Evolutionary conservation across 2,888 invertebrate genomes (phyloP).

Genomic region (Ariolimax columbianus): DNA sequence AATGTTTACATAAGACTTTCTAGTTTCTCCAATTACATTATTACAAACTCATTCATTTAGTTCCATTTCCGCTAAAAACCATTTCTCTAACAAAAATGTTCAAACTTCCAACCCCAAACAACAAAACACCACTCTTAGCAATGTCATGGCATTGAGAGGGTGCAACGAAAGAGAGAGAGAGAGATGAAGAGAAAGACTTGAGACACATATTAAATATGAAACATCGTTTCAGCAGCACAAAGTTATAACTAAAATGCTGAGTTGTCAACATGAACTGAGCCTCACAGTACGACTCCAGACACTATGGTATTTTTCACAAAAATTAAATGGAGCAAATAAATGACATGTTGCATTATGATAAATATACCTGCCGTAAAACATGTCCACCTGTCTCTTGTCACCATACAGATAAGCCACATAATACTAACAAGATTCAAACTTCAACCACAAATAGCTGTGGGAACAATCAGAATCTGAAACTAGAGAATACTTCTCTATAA

Average conservation of each 20-base stretch:
- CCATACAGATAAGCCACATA: background rate
- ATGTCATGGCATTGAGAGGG: too few relatives aligned
- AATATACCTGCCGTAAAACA: background rate
- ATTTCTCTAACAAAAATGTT: too few relatives aligned
- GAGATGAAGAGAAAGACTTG: background rate
- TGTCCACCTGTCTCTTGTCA: background rate
- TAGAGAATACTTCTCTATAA: background rate
- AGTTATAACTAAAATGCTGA: conserved; percentile 10
- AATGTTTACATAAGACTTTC: too few relatives aligned
- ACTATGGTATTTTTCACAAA: background rate
- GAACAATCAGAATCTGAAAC: background rate
- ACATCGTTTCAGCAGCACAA: conserved; percentile 3
- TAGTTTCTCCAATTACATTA: too few relatives aligned
- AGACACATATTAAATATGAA: background rate
- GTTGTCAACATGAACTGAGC: background rate
- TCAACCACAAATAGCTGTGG: background rate
- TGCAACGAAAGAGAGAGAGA: too few relatives aligned
- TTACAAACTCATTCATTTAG: too few relatives aligned
- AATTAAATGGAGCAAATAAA: background rate
- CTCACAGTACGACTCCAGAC: background rate
- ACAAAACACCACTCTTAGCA: too few relatives aligned
- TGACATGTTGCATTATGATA: background rate
- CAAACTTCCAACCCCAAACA: too few relatives aligned
- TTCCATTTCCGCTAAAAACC: too few relatives aligned
- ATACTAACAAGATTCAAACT: background rate